Conservation (phyloP, 2,797 vertebrate genomes). For the Dicrostonyx torquatus region DNA sequence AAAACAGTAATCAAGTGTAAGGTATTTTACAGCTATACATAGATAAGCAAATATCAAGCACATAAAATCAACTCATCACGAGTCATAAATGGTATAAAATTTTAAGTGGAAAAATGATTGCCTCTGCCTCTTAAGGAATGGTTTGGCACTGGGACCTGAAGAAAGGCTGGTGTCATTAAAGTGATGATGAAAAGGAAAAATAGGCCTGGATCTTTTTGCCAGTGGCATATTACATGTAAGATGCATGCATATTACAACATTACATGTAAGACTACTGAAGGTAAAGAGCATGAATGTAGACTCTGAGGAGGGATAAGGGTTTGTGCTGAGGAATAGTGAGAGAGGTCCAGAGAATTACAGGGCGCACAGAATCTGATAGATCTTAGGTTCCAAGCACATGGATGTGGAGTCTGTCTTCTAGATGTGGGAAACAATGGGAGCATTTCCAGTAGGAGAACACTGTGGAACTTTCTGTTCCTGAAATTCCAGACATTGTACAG, state of each 20-base stretch:
- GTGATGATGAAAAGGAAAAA: not conserved
- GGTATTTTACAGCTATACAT: slow-evolving; percentile 12
- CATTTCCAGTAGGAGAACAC: not conserved
- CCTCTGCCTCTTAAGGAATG: not conserved
- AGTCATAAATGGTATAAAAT: not conserved
- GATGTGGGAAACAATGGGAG: not conserved
- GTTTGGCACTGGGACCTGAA: slow-evolving; percentile 7
- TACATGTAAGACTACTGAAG: not conserved
- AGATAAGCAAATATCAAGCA: slow-evolving; percentile 40
- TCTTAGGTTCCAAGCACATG: not conserved
- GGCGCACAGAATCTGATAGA: not conserved
- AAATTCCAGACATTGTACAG: not conserved
- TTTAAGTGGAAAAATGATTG: not conserved
- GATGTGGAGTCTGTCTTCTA: not conserved
- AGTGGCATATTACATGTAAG: not conserved
- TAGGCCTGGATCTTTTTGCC: not conserved
- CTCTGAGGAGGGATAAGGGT: not conserved
- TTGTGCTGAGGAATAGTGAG: not conserved
- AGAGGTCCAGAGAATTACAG: not conserved
- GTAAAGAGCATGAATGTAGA: not conserved
- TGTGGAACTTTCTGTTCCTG: not conserved
- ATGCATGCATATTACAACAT: too few species aligned
- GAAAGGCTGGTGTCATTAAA: not conserved
- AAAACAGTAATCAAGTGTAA: slow-evolving; percentile 19
- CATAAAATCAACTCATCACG: not conserved